Conservation (phyloP, 2,797 vertebrate species). For the Oreonectes daqikongensis region DNA sequence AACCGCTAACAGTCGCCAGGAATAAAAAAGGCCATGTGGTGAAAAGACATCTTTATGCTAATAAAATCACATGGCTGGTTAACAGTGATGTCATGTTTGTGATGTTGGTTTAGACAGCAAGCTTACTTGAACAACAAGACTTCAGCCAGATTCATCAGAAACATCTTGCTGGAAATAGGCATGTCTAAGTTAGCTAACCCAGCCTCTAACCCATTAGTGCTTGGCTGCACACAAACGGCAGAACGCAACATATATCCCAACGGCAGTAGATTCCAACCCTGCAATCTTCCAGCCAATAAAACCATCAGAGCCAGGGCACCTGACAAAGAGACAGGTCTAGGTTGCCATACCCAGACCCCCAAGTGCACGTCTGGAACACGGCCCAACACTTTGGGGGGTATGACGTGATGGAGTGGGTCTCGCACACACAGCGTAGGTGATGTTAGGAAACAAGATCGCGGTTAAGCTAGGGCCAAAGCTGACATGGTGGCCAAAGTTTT, state of each 20-base stretch:
- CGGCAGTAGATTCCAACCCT: conserved; percentile 68
- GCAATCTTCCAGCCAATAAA: conserved; percentile 54
- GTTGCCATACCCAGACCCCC: not conserved
- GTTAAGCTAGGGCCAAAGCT: conserved; percentile 3
- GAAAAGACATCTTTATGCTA: no score
- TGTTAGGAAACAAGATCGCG: conserved; percentile 15
- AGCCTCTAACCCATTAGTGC: conserved; percentile 35
- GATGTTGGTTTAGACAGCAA: no score
- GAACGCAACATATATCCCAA: conserved; percentile 53
- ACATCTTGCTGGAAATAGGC: not conserved
- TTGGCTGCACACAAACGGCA: conserved; percentile 46
- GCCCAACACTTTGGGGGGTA: not conserved
- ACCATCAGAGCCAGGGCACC: conserved; percentile 4
- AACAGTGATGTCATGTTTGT: no score
- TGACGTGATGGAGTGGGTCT: conserved; percentile 3
- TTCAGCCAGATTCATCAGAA: no score
- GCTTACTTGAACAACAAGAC: no score
- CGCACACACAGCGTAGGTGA: not conserved
- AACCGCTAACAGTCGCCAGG: not conserved
- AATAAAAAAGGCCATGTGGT: not conserved
- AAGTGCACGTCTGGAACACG: not conserved
- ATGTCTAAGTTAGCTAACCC: conserved; percentile 1
- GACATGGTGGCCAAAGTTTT: not conserved
- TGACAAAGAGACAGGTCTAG: not conserved
- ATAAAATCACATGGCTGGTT: no score